Conservation (phyloP, 2,797 vertebrate genomes). For the Sternotherus odoratus region DNA sequence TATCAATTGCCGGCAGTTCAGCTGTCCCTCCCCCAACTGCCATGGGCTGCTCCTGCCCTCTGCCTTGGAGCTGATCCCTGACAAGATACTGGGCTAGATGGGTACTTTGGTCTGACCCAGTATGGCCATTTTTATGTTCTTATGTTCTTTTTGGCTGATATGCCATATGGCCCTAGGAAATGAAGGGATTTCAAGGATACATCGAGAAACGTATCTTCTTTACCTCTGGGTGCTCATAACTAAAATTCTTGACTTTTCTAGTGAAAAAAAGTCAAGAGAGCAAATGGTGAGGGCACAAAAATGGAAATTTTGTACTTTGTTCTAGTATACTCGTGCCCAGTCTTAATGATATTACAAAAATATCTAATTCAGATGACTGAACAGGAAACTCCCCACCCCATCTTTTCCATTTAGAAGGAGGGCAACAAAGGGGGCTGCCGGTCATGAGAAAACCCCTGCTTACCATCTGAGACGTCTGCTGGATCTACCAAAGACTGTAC, state of each 20-base stretch:
- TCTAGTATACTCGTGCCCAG: background rate
- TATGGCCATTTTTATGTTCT: too few relatives aligned
- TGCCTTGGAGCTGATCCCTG: too few relatives aligned
- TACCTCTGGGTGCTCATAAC: background rate
- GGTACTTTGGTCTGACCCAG: too few relatives aligned
- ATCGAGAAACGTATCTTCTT: background rate
- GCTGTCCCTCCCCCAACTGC: too few relatives aligned
- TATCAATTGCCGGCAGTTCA: too few relatives aligned
- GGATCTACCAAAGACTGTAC: too few relatives aligned
- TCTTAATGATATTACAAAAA: background rate
- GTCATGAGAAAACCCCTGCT: too few relatives aligned
- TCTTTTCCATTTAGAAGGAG: too few relatives aligned
- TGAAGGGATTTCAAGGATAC: background rate
- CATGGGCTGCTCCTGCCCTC: too few relatives aligned
- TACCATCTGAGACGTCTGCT: too few relatives aligned
- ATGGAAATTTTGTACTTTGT: background rate
- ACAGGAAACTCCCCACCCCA: background rate
- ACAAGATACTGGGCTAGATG: too few relatives aligned
- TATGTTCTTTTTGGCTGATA: background rate
- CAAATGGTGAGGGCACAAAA: background rate
- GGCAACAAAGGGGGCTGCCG: too few relatives aligned
- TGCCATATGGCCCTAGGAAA: accelerated
- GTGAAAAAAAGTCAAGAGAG: background rate
- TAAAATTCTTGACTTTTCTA: background rate
- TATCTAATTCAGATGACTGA: accelerated